Percentiles rank a stretch among this genome's conserved stretches.
Evolutionary conservation across 2,113 vertebrate species (phyloP).

Genomic region (Axis porcinus): DNA sequence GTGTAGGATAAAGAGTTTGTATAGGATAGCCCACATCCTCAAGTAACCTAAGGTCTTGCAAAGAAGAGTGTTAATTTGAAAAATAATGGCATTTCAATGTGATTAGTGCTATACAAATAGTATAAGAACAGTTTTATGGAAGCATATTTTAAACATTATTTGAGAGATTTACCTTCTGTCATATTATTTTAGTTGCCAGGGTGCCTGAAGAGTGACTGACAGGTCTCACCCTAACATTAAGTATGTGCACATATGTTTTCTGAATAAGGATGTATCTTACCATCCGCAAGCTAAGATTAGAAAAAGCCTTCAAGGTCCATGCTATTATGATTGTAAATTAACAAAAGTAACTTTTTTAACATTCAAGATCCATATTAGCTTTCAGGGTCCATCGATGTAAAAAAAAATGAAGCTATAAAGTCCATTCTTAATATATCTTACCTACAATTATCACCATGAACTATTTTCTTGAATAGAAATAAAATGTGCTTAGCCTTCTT

Average conservation of each 20-base stretch:
- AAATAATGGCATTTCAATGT: slow-evolving; percentile 13
- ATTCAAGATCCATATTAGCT: slow-evolving; percentile 34
- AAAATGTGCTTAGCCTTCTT: neutral
- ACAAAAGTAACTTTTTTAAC: slow-evolving; percentile 38
- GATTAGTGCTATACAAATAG: neutral
- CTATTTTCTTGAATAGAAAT: slow-evolving; percentile 21
- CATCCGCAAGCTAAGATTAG: slow-evolving; percentile 35
- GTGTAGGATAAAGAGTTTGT: neutral
- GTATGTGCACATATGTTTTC: neutral
- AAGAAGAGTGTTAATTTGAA: neutral
- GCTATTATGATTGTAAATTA: slow-evolving; percentile 47
- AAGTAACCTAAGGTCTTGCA: neutral
- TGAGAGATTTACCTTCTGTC: slow-evolving; percentile 47
- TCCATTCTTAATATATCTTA: slow-evolving; percentile 37
- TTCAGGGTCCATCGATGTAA: slow-evolving; percentile 26
- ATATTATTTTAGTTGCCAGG: slow-evolving; percentile 19
- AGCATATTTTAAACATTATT: slow-evolving; percentile 23
- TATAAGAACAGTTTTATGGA: neutral
- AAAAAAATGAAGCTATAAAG: slow-evolving; percentile 40
- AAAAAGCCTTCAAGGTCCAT: neutral
- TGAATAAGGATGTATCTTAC: slow-evolving; percentile 37
- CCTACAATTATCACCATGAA: neutral
- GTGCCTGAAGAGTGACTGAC: neutral
- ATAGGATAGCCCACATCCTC: neutral
- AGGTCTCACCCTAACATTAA: slow-evolving; percentile 12